Conservation (phyloP, 2,113 vertebrate species). For the Copsychus sechellarum region DNA sequence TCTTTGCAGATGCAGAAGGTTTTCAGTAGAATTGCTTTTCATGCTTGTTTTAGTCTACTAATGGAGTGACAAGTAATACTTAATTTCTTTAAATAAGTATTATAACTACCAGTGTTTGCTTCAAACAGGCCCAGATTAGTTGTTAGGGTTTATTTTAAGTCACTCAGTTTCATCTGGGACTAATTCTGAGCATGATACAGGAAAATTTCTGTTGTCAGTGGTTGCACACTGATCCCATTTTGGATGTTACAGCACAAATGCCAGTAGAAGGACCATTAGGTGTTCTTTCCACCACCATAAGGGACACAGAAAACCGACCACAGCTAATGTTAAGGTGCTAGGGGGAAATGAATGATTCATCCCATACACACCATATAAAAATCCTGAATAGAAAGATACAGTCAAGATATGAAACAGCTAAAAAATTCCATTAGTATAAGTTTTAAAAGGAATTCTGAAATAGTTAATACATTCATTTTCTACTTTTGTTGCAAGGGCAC, state of each 20-base stretch:
- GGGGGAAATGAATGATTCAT: background rate
- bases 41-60: background rate
- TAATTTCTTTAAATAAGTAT: constrained; percentile 14
- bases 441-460: background rate
- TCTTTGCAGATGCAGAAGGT: background rate
- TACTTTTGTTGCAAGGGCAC: background rate
- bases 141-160: constrained; percentile 26
- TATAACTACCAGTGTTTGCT: background rate
- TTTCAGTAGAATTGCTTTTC: background rate
- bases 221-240: background rate
- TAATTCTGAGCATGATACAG: background rate
- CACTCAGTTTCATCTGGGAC: background rate
- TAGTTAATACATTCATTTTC: background rate
- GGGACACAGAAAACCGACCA: background rate
- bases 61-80: background rate
- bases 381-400: background rate
- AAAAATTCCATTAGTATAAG: background rate
- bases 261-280: background rate
- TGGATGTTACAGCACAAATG: background rate
- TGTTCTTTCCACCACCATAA: background rate
- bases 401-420: background rate
- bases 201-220: background rate
- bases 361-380: background rate
- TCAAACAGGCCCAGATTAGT: background rate
- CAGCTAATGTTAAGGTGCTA: background rate